These are phyloP conservation scores for Thaleichthys pacificus DNA, from an alignment of 2,797 vertebrate genomes.

Conservation along the genomic window DNA sequence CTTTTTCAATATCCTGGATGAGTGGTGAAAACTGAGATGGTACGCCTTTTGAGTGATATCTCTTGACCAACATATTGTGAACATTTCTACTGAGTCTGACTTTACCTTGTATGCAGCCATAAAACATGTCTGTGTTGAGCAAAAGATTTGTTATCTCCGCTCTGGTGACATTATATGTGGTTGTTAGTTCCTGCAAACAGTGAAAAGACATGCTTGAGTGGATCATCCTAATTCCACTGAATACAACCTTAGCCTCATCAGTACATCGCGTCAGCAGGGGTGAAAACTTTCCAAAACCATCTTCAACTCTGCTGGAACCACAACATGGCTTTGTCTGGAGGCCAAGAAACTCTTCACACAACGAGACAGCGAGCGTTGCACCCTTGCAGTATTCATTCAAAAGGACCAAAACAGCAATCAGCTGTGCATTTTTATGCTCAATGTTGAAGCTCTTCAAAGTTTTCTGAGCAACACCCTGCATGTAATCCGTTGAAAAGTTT, in stretches of 20 bases:
- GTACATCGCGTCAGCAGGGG: conserved; percentile 50
- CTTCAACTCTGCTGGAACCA: conserved; percentile 50
- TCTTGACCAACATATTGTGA: conserved; percentile 60
- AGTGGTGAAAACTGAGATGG: conserved; percentile 63
- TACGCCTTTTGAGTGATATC: conserved; percentile 34
- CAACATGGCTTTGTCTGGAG: conserved; percentile 50
- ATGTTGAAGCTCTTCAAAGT: conserved; percentile 65
- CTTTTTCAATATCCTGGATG: conserved; percentile 56
- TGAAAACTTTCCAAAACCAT: conserved; percentile 64
- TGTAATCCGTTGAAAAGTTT: conserved; percentile 63
- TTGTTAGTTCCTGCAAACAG: conserved; percentile 61
- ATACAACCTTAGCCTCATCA: conserved; percentile 43
- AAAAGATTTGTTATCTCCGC: conserved; percentile 56
- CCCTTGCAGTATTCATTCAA: conserved; percentile 56
- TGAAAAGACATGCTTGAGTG: conserved; percentile 59
- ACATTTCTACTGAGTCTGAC: conserved; percentile 56
- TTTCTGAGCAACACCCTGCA: conserved; percentile 60
- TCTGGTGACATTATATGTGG: conserved; percentile 46
- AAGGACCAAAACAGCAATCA: conserved; percentile 66
- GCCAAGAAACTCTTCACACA: conserved; percentile 68
- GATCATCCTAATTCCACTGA: conserved; percentile 59
- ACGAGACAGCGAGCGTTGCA: conserved; percentile 58
- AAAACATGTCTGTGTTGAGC: conserved; percentile 53
- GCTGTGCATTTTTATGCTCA: conserved; percentile 55
- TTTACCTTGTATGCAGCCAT: conserved; percentile 61